phyloP scores from a whole-genome alignment of 1,140 invertebrate genomes.

The Limonius californicus region DNA sequence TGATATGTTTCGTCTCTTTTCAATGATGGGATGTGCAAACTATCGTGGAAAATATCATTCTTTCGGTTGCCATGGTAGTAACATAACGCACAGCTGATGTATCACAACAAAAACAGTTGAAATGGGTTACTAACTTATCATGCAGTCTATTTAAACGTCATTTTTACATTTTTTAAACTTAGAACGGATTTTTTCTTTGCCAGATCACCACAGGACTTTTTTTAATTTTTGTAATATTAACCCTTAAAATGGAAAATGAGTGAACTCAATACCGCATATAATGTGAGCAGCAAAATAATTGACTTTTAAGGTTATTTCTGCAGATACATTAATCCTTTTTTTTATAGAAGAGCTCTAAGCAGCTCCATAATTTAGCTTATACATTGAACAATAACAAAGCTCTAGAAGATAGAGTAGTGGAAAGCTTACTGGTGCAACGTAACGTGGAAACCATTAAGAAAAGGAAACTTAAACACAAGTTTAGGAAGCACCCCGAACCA shows the following conservation, averaged over 20 bases:
- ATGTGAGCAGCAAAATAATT: not conserved
- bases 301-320: not conserved
- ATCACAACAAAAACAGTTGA: not conserved
- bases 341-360: not conserved
- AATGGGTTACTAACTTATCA: not conserved
- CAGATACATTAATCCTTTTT: not conserved
- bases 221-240: not conserved
- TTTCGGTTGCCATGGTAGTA: constrained; percentile 7
- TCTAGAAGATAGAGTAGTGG: too few relatives aligned
- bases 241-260: not conserved
- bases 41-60: too few relatives aligned
- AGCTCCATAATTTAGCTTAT: not conserved
- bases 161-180: too few relatives aligned
- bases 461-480: too few relatives aligned
- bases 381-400: not conserved
- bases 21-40: too few relatives aligned
- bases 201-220: not conserved
- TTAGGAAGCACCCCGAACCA: too few relatives aligned
- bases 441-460: too few relatives aligned
- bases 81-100: not conserved
- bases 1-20: too few relatives aligned
- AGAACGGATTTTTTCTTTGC: too few relatives aligned
- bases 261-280: not conserved
- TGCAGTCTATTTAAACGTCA: too few relatives aligned
- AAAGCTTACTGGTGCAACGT: too few relatives aligned